These are phyloP conservation scores for Diceros bicornis DNA, from an alignment of 2,797 vertebrate genomes.

Conservation along the genomic window DNA sequence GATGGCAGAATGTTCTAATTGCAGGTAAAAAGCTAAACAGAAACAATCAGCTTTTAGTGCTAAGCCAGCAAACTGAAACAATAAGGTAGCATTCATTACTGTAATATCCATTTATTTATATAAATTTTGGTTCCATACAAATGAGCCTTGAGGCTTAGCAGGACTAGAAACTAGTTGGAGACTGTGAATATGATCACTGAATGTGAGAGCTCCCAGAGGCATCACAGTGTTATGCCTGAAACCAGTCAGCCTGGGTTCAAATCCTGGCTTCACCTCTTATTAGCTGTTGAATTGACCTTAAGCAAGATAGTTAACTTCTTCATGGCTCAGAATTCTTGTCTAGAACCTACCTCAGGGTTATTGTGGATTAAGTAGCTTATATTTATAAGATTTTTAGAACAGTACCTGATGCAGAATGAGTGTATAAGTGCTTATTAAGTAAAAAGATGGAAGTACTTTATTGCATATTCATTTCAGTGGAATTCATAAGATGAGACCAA, in stretches of 20 bases:
- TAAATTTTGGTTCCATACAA: not conserved
- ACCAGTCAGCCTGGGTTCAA: rapidly evolving
- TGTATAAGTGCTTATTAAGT: not conserved
- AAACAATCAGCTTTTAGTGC: not conserved
- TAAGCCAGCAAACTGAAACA: not conserved
- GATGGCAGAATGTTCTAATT: not conserved
- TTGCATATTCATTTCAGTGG: not conserved
- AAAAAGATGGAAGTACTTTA: not conserved
- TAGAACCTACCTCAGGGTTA: not conserved
- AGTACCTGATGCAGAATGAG: rapidly evolving
- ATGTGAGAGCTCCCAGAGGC: not conserved
- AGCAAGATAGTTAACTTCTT: not conserved
- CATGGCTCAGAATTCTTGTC: not conserved
- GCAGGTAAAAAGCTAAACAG: not conserved
- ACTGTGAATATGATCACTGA: not conserved
- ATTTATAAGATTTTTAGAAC: conserved; percentile 5
- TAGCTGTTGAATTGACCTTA: not conserved
- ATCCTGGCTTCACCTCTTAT: not conserved
- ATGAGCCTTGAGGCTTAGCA: not conserved
- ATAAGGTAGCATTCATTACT: not conserved
- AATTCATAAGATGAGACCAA: not conserved
- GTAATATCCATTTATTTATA: not conserved
- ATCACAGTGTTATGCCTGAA: no score
- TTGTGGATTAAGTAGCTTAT: not conserved
- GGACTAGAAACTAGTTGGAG: not conserved